These are phyloP conservation scores for Choristoneura fumiferana DNA, from an alignment of 1,140 invertebrate genomes.

Conservation along the genomic window DNA sequence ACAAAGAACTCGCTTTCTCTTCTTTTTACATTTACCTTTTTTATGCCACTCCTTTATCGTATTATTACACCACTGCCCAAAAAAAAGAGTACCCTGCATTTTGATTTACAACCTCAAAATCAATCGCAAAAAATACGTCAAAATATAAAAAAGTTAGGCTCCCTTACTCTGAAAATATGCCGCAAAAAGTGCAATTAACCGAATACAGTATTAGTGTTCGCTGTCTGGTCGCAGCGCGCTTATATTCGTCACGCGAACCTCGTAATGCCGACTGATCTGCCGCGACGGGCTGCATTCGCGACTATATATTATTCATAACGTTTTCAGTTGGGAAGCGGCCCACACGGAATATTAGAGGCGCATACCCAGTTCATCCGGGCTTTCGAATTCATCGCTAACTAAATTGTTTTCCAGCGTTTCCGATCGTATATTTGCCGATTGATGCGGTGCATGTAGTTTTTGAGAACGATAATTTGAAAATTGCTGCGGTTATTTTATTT, in stretches of 20 bases:
- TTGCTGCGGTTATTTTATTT: too few relatives aligned
- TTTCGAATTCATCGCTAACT: conserved; percentile 65
- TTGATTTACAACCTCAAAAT: too few relatives aligned
- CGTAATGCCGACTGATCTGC: conserved; percentile 49
- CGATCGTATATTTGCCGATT: conserved; percentile 23
- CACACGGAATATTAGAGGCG: conserved; percentile 72
- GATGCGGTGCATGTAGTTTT: too few relatives aligned
- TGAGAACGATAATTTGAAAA: too few relatives aligned
- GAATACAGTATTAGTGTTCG: conserved; percentile 39
- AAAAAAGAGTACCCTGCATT: background rate
- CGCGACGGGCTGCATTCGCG: conserved; percentile 48
- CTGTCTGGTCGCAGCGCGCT: conserved; percentile 38
- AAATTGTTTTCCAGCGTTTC: conserved; percentile 60
- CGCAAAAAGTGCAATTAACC: background rate
- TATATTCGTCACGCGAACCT: conserved; percentile 49
- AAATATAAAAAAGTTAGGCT: too few relatives aligned
- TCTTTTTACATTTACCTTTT: background rate
- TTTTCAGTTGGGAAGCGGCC: conserved; percentile 59
- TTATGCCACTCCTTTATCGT: background rate
- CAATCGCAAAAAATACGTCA: too few relatives aligned
- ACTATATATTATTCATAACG: conserved; percentile 71
- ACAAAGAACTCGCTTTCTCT: background rate
- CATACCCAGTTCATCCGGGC: conserved; percentile 51
- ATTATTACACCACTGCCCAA: background rate
- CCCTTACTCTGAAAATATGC: too few relatives aligned